Conservation (phyloP, 2,113 vertebrate species). For the Phrynocephalus versicolor region DNA sequence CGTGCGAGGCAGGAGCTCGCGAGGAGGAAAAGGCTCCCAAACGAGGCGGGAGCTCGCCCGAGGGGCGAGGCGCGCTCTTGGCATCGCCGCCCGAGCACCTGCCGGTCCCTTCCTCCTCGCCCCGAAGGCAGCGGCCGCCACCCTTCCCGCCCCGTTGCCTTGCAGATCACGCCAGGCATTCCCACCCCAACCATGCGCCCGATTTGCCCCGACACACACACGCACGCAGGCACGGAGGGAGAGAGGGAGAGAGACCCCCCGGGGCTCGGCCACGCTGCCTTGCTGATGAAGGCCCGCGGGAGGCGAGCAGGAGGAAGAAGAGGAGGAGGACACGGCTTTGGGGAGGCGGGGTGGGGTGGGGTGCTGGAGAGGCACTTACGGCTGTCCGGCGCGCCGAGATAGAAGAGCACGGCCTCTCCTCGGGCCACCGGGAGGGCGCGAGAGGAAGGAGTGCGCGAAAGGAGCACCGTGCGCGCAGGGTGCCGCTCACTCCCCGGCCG, state of each 20-base stretch:
- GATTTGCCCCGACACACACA: background rate
- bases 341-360: too few relatives aligned
- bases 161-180: background rate
- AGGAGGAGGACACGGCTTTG: too few relatives aligned
- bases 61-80: background rate
- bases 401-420: background rate
- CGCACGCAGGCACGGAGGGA: too few relatives aligned
- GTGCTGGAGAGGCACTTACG: background rate
- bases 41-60: too few relatives aligned
- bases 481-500: too few relatives aligned
- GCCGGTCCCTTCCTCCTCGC: background rate
- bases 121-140: background rate
- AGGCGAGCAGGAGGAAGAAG: background rate
- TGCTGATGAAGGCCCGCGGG: too few relatives aligned
- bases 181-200: background rate
- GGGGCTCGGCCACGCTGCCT: too few relatives aligned
- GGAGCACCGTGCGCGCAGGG: background rate
- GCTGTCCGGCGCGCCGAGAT: background rate
- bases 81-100: background rate
- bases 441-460: background rate
- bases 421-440: accelerated
- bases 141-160: background rate
- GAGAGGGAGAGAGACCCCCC: too few relatives aligned
- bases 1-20: background rate
- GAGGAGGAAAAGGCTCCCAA: background rate